Evolutionary conservation across 2,113 vertebrate species (phyloP).

Genomic region (Onychostruthus taczanowskii): DNA sequence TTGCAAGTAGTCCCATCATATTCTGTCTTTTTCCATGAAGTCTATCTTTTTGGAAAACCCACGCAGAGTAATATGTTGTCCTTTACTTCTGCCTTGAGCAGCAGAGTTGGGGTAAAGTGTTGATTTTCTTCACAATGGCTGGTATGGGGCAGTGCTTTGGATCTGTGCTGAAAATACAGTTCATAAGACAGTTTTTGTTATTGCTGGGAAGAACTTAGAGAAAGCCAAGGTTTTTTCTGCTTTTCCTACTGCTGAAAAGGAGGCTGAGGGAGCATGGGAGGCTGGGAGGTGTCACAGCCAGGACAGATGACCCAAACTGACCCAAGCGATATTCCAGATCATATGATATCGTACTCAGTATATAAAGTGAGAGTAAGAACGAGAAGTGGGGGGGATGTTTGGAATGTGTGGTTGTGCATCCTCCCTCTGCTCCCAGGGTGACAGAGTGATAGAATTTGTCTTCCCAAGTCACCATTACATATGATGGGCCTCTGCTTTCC

Average conservation of each 20-base stretch:
- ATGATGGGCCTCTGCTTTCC: neutral
- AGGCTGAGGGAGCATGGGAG: neutral
- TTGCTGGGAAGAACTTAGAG: neutral
- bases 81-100: neutral
- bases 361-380: no score
- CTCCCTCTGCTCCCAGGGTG: accelerated
- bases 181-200: neutral
- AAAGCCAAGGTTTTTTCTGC: neutral
- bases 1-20: neutral
- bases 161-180: neutral
- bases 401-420: neutral
- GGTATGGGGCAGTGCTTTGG: neutral
- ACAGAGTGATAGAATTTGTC: neutral
- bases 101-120: neutral
- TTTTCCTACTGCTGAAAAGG: neutral
- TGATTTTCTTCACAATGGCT: neutral
- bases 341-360: accelerated
- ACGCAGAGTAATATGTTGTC: neutral
- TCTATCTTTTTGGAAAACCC: neutral
- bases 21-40: neutral
- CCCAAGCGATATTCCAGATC: neutral
- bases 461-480: accelerated
- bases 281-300: neutral
- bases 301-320: neutral
- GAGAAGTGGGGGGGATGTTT: neutral